Base-by-base conservation (phyloP, 2,888 invertebrate genomes). In the Nephrotoma appendiculata region DNA sequence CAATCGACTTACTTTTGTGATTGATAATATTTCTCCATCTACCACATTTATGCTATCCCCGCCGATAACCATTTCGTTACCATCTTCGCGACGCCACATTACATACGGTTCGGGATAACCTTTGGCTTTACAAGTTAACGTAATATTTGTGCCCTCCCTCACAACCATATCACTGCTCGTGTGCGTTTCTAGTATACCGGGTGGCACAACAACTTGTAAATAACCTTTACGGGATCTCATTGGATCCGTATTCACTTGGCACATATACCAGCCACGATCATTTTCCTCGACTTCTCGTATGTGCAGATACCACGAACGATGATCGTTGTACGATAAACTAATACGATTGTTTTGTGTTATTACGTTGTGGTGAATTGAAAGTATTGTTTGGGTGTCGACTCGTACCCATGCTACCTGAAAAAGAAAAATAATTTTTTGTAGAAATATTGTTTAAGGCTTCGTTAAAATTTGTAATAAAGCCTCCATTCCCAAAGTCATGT, bases 151-250 rank as follows among this genome's bases (percentile, higher is more conserved):
- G 12, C 96, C 96, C 92, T 98, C 98, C 19, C 97, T 93, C 5
- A 98, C 97, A 43, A 97, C 97, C 94, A 98, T 96, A 90, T 98
- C 98, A 86, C 96, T 96, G 89, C 97, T 97, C 31, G 98, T 97
- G 92, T 97, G 96, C 89, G 96, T 95, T 91, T 97, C 96, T 87
- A 97, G 94, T 89, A 98, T 98, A 89, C 95, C 94, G 42, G 98
- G 98, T 57, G 98, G 98, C 88, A 98, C 98, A 83, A 97, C 97
- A 88, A 98, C 97, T 93, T 97, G 97, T 45, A 98, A 93, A 91
- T 97, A 98, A 87, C 97, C 98, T 90, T 97, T 96, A 87, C 96
- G 94, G 87, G 96, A 96, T 88, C 97, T 93, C 97, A 98, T 98
- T n/a, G 97, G 98, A 92, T 97, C 97, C 0, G 97, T 97, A 92